phyloP scores from a whole-genome alignment of 2,797 vertebrate species.

The Periparus ater region DNA sequence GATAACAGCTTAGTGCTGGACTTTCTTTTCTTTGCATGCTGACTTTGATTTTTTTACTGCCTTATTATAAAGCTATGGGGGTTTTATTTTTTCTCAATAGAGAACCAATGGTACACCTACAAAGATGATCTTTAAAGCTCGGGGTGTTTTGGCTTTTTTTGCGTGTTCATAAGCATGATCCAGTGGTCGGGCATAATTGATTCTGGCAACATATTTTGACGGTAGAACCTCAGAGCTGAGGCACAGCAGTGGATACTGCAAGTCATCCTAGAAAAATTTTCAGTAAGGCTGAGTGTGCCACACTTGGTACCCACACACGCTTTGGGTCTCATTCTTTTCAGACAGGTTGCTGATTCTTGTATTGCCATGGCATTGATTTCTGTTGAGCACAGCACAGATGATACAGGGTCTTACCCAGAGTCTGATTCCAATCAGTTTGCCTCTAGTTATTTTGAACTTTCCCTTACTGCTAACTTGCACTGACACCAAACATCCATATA shows the following conservation, averaged over 20 bases:
- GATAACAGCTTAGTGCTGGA: neutral
- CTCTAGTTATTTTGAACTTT: neutral
- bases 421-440: neutral
- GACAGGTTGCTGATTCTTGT: neutral
- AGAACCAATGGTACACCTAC: neutral
- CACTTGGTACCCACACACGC: accelerated
- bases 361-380: neutral
- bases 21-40: neutral
- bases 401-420: neutral
- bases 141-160: neutral
- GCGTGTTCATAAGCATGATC: neutral
- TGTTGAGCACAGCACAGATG: neutral
- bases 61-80: neutral
- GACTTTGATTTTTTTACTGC: neutral
- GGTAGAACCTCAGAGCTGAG: neutral
- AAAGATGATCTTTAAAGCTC: neutral
- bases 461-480: neutral
- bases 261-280: neutral
- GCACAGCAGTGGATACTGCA: neutral
- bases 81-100: neutral
- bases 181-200: neutral
- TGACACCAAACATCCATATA: neutral
- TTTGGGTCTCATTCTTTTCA: neutral
- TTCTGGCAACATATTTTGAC: neutral
- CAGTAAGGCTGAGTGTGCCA: accelerated